phyloP scores from a whole-genome alignment of 2,888 invertebrate genomes.

The Sphecodes monilicornis region DNA sequence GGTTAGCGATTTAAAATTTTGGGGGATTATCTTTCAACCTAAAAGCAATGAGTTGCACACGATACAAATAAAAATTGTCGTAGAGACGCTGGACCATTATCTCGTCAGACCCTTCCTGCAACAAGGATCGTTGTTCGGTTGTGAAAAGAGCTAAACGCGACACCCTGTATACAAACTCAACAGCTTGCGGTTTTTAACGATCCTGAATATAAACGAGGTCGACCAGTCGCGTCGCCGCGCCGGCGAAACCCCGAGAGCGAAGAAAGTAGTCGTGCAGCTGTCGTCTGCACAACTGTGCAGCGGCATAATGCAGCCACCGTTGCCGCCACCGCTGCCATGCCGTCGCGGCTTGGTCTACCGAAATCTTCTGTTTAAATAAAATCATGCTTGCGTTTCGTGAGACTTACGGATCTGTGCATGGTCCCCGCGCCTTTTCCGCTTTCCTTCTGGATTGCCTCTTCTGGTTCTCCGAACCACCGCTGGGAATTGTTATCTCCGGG shows the following conservation, averaged over 20 bases:
- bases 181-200: conserved; percentile 38
- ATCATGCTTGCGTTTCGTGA: conserved; percentile 6
- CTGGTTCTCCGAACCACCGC: background rate
- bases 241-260: conserved; percentile 20
- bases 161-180: conserved; percentile 5
- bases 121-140: background rate
- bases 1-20: too few species aligned
- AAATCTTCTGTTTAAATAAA: conserved; percentile 28
- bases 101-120: too few species aligned
- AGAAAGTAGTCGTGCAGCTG: conserved; percentile 46
- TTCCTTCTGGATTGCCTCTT: background rate
- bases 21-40: too few species aligned
- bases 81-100: too few species aligned
- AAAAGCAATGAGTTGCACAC: too few species aligned
- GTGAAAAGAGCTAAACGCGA: background rate
- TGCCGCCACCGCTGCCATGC: background rate
- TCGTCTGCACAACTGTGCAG: conserved; percentile 42
- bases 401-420: background rate
- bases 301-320: background rate
- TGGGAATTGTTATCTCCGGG: background rate
- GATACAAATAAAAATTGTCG: too few species aligned
- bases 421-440: background rate
- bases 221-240: conserved; percentile 12
- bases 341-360: conserved; percentile 11
- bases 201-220: conserved; percentile 48